These are phyloP conservation scores for Ophion ellenae DNA, from an alignment of 2,888 invertebrate genomes.

Conservation along the genomic window DNA sequence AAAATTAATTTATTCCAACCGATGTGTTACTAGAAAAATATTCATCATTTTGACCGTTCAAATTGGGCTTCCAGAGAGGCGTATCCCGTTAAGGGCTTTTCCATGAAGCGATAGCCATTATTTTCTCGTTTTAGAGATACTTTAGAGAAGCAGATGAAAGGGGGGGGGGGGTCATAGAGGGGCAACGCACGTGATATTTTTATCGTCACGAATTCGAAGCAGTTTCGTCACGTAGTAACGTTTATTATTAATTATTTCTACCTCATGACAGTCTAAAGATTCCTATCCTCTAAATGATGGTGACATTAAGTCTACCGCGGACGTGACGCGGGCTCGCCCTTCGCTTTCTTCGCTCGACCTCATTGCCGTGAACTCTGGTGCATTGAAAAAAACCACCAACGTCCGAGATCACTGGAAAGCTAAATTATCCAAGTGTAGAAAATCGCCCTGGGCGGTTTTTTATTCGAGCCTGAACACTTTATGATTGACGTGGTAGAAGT, in stretches of 20 bases:
- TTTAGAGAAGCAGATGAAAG: no score
- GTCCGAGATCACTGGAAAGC: constrained; percentile 35
- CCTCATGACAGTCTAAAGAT: background rate
- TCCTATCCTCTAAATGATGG: background rate
- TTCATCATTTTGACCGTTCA: no score
- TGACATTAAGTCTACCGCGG: background rate
- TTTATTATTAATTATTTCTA: background rate
- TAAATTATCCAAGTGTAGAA: constrained; percentile 34
- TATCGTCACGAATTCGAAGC: background rate
- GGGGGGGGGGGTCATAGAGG: no score
- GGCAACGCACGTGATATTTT: background rate
- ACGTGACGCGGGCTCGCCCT: background rate
- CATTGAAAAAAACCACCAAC: background rate
- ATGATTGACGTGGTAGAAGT: constrained; percentile 7
- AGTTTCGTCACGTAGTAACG: background rate
- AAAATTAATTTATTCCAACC: no score
- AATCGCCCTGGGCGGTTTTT: constrained; percentile 44
- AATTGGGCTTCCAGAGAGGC: no score
- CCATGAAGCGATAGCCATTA: no score
- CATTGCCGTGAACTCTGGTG: background rate
- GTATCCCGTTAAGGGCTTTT: no score
- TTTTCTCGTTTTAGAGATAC: no score
- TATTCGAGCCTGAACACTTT: constrained; percentile 17
- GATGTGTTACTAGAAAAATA: no score
- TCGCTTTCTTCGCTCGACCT: background rate